phyloP scores from a whole-genome alignment of 2,888 invertebrate genomes.

The Mesopsocus fuscifrons region DNA sequence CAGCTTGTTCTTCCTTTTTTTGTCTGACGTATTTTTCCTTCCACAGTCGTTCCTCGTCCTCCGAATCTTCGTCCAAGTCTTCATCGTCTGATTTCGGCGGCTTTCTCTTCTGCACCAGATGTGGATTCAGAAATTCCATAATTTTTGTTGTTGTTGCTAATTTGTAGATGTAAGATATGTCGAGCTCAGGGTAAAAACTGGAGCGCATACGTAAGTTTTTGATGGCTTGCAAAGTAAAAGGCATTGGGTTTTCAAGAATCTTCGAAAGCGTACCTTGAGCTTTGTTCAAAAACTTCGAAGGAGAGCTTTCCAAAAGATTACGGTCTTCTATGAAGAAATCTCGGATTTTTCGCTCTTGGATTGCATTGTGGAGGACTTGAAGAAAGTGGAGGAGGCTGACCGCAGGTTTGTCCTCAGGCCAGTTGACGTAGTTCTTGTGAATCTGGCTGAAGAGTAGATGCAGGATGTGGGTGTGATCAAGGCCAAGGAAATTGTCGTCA shows the following conservation, averaged over 20 bases:
- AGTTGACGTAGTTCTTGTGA: slow-evolving; percentile 44
- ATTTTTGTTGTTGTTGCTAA: slow-evolving; percentile 34
- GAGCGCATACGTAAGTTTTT: slow-evolving; percentile 39
- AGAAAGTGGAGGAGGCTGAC: slow-evolving; percentile 43
- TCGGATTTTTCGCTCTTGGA: slow-evolving; percentile 39
- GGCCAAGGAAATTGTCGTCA: slow-evolving; percentile 37
- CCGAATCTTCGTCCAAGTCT: slow-evolving; percentile 7
- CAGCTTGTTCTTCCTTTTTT: slow-evolving; percentile 26
- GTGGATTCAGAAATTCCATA: slow-evolving; percentile 20
- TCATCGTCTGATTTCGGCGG: background rate
- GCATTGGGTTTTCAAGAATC: slow-evolving; percentile 49
- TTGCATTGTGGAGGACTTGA: slow-evolving; percentile 36
- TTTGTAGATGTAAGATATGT: slow-evolving; percentile 36
- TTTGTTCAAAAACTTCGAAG: slow-evolving; percentile 37
- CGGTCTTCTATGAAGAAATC: slow-evolving; percentile 56
- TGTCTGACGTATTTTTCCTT: slow-evolving; percentile 27
- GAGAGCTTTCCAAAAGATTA: slow-evolving; percentile 53
- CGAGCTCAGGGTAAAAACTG: slow-evolving; percentile 42
- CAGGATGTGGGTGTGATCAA: slow-evolving; percentile 50
- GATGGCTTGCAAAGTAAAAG: slow-evolving; percentile 46
- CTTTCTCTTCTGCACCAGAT: slow-evolving; percentile 1
- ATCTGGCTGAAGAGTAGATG: slow-evolving; percentile 60
- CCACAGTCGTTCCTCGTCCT: slow-evolving; percentile 6
- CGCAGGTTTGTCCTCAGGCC: slow-evolving; percentile 57
- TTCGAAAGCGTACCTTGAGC: slow-evolving; percentile 46